Evolutionary conservation across 2,888 invertebrate species (phyloP).

Genomic region (Cataglyphis cursor): DNA sequence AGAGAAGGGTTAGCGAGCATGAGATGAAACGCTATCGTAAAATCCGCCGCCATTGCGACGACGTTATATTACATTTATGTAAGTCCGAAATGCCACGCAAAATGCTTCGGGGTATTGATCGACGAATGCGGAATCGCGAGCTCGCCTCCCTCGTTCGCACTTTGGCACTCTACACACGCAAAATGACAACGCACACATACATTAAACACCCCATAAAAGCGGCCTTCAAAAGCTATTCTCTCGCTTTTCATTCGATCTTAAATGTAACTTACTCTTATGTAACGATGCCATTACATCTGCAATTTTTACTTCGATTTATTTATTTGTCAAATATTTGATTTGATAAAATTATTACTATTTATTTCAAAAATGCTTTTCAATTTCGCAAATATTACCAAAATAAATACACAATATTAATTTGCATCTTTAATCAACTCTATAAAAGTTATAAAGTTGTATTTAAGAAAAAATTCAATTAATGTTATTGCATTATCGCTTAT

Average conservation of each 20-base stretch:
- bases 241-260: slow-evolving; percentile 18
- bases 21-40: slow-evolving; percentile 41
- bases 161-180: slow-evolving; percentile 31
- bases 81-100: slow-evolving; percentile 38
- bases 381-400: background rate
- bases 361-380: background rate
- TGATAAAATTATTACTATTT: background rate
- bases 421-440: background rate
- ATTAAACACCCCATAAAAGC: slow-evolving; percentile 36
- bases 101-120: slow-evolving; percentile 47
- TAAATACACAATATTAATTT: background rate
- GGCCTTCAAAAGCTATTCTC: slow-evolving; percentile 5
- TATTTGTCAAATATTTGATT: slow-evolving; percentile 1
- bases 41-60: slow-evolving; percentile 28
- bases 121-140: slow-evolving; percentile 48
- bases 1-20: slow-evolving; percentile 18
- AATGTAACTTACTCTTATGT: slow-evolving; percentile 15
- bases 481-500: background rate
- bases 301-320: background rate
- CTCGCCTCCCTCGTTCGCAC: slow-evolving; percentile 36
- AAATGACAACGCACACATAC: slow-evolving; percentile 39
- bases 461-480: background rate
- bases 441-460: background rate
- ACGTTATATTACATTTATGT: slow-evolving; percentile 45
- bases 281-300: background rate